Conservation (phyloP, 2,797 vertebrate genomes). For the Limnodromus scolopaceus region DNA sequence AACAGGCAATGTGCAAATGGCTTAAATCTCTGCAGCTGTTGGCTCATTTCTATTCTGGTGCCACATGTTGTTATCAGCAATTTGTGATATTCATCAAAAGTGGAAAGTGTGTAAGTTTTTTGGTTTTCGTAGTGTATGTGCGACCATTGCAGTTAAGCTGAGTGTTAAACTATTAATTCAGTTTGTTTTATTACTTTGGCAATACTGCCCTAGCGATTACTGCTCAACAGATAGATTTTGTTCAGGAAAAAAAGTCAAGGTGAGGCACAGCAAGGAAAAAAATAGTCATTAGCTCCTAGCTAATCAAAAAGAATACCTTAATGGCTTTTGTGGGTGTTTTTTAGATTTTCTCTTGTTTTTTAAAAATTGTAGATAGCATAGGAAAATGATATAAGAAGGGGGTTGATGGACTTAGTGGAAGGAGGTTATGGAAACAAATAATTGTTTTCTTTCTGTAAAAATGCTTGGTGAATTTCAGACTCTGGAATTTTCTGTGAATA, state of each 20-base stretch:
- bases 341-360: not conserved
- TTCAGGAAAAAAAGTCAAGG: not conserved
- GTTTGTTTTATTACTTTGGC: not conserved
- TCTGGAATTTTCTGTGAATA: not conserved
- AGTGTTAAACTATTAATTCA: not conserved
- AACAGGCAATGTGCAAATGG: conserved; percentile 12
- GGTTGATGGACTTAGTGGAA: not conserved
- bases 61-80: conserved; percentile 40
- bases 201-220: not conserved
- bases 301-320: not conserved
- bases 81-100: conserved; percentile 46
- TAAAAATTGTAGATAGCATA: not conserved
- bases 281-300: not conserved
- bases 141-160: not conserved
- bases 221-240: not conserved
- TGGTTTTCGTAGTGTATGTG: not conserved
- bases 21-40: conserved; percentile 53
- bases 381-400: not conserved
- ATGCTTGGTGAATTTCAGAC: not conserved
- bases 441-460: not conserved
- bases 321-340: not conserved
- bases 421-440: not conserved
- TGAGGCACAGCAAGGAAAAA: not conserved
- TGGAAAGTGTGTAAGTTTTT: not conserved
- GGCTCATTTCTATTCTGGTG: conserved; percentile 10